phyloP scores from a whole-genome alignment of 1,140 invertebrate species.

The Drosophila eugracilis region DNA sequence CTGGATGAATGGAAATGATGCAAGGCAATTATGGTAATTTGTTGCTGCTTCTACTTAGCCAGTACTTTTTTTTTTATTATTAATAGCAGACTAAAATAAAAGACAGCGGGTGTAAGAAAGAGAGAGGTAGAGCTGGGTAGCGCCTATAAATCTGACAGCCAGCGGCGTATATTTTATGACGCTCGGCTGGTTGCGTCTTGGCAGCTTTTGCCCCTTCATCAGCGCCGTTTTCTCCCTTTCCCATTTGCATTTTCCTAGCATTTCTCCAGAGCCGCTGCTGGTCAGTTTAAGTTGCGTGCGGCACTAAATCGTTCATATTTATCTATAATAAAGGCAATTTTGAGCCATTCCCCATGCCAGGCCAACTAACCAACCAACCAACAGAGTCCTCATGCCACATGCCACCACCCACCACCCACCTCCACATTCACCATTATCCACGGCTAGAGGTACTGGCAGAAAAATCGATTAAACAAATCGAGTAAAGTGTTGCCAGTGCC shows the following conservation, averaged over 20 bases:
- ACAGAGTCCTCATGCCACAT: slow-evolving; percentile 33
- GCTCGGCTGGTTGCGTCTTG: slow-evolving; percentile 52
- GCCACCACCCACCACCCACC: slow-evolving; percentile 4
- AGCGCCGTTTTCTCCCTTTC: neutral
- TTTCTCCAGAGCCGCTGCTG: slow-evolving; percentile 24
- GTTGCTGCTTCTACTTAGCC: slow-evolving; percentile 38
- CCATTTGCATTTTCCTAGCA: slow-evolving; percentile 5
- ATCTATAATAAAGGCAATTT: slow-evolving; percentile 83
- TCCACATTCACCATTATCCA: slow-evolving; percentile 5
- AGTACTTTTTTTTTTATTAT: slow-evolving; percentile 48
- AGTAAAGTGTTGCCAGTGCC: slow-evolving; percentile 74
- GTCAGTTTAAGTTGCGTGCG: slow-evolving; percentile 67
- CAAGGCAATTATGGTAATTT: slow-evolving; percentile 76
- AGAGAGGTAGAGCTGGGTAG: neutral
- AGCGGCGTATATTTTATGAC: slow-evolving; percentile 68
- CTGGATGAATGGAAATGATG: slow-evolving; percentile 25
- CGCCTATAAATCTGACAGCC: slow-evolving; percentile 70
- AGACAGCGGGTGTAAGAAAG: too few relatives aligned
- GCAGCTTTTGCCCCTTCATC: slow-evolving; percentile 1
- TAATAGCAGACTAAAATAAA: slow-evolving; percentile 53
- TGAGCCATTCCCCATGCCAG: slow-evolving; percentile 37
- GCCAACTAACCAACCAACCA: too few relatives aligned
- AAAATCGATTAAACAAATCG: slow-evolving; percentile 84
- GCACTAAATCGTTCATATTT: slow-evolving; percentile 76
- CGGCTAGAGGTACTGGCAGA: slow-evolving; percentile 55